These are phyloP conservation scores for Cyphomyrmex costatus DNA, from an alignment of 1,140 invertebrate species.

Conservation along the genomic window DNA sequence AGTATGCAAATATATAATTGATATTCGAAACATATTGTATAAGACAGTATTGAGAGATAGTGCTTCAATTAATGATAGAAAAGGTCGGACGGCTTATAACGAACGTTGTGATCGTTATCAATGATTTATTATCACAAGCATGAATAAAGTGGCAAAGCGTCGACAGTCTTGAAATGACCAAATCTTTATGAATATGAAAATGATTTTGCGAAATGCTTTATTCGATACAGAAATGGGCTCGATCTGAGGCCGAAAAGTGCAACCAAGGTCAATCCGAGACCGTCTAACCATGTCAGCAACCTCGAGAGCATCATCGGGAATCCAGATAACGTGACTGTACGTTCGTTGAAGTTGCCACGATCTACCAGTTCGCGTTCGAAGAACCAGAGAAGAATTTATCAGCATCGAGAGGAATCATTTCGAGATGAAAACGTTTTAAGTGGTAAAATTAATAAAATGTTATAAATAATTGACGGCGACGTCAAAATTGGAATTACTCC, in stretches of 20 bases:
- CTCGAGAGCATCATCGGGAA: background rate
- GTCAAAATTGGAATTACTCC: slow-evolving; percentile 1
- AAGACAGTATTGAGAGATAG: background rate
- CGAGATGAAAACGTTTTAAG: background rate
- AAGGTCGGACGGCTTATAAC: background rate
- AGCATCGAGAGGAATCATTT: background rate
- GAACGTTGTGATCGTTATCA: background rate
- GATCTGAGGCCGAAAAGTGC: slow-evolving; percentile 44
- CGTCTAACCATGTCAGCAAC: background rate
- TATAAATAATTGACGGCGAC: background rate
- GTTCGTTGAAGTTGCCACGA: slow-evolving; percentile 9
- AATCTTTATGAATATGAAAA: background rate
- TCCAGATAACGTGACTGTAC: slow-evolving; percentile 1
- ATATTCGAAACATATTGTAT: background rate
- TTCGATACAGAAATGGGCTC: slow-evolving; percentile 18
- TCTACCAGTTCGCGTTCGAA: background rate
- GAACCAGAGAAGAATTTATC: slow-evolving; percentile 4
- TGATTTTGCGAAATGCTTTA: background rate
- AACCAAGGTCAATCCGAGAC: background rate
- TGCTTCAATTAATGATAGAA: background rate
- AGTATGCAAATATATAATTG: background rate
- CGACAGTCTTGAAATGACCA: background rate
- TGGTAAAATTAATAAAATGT: slow-evolving; percentile 28
- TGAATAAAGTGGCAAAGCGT: background rate
- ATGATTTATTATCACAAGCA: slow-evolving; percentile 24